These are phyloP conservation scores for Drosophila bipectinata DNA, from an alignment of 1,140 invertebrate genomes.

Conservation along the genomic window DNA sequence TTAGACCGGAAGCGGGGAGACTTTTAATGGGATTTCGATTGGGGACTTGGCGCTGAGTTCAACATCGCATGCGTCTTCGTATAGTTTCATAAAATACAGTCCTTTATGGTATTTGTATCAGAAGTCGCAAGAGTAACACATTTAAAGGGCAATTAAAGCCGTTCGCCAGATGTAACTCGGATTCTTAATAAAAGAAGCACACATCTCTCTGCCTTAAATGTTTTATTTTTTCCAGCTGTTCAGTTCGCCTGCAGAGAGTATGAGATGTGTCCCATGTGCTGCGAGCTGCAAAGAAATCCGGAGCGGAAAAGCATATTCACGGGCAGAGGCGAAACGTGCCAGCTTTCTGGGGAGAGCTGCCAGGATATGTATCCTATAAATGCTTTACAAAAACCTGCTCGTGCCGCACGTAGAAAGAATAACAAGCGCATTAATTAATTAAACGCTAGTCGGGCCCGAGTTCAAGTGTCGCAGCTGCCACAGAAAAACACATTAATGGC, in stretches of 20 bases:
- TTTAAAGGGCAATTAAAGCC: conserved; percentile 37
- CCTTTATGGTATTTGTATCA: too few relatives aligned
- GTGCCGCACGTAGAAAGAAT: conserved; percentile 53
- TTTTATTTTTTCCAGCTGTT: conserved; percentile 18
- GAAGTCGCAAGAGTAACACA: too few relatives aligned
- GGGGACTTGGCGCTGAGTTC: conserved; percentile 27
- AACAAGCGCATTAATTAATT: conserved; percentile 79
- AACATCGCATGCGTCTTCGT: not conserved
- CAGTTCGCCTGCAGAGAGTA: conserved; percentile 40
- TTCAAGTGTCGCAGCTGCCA: conserved; percentile 69
- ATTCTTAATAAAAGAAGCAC: conserved; percentile 7
- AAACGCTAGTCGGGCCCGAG: conserved; percentile 56
- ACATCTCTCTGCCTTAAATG: conserved; percentile 8
- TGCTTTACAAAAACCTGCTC: conserved; percentile 50
- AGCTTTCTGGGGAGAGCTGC: conserved; percentile 7
- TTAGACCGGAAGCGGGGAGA: conserved; percentile 43
- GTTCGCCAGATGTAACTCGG: not conserved
- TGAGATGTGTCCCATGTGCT: conserved; percentile 47
- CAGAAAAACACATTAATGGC: conserved; percentile 63
- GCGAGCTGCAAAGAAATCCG: conserved; percentile 17
- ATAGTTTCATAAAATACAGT: not conserved
- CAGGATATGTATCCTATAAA: conserved; percentile 14
- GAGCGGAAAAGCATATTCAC: conserved; percentile 1
- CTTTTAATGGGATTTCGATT: conserved; percentile 71
- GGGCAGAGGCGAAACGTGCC: conserved; percentile 19